Evolutionary conservation across 2,888 invertebrate species (phyloP), one percentile per base, ranked within the genome.

Genomic region (Leptinotarsa juncta): DNA sequence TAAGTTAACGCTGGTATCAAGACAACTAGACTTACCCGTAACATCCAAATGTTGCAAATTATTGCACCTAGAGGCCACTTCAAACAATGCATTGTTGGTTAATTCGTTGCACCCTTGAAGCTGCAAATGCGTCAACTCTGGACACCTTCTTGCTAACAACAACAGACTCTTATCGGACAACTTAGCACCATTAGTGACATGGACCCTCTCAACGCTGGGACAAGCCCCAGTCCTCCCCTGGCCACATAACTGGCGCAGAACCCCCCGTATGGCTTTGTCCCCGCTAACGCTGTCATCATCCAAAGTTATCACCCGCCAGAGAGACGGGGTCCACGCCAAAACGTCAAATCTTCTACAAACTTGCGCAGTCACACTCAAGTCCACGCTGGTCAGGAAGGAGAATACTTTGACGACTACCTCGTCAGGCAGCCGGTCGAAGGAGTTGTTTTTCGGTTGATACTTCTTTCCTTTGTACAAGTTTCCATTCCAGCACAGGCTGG

Each of bases 41-140:
- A 96, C 91, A 88, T 96, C 96, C 67, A 97, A 91, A 87, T 96
- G 95, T 88, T 95, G 94, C 73, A 97, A 88, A 86, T 95, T 95
- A 78, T 92, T 91, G 86, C 96, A 94, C 84, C 94, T 92, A 4
- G 95, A 93, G 71, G 94, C 91, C 12, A 96, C 90, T 81, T 96
- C 96, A 71, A 93, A 93, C 70, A 97, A 87, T 0, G 95, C 93
- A 65, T 93, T 90, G 82, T 96, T 95, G 69, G 95, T 93, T 82
- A 96, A 90, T 75, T 92, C 92, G 69, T 90, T 90, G 80, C 95
- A 94, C 2, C 93, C 93, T 76, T 94, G 94, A 70, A 96, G 89
- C 77, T 96, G 95, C 71, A 97, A 88, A 83, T 95, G 94, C 5
- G 95, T 93, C 73, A 97, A 88, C 85, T 95, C 94, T 1, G 96